phyloP scores from a whole-genome alignment of 2,888 invertebrate genomes.

The Brachylomia viminalis region DNA sequence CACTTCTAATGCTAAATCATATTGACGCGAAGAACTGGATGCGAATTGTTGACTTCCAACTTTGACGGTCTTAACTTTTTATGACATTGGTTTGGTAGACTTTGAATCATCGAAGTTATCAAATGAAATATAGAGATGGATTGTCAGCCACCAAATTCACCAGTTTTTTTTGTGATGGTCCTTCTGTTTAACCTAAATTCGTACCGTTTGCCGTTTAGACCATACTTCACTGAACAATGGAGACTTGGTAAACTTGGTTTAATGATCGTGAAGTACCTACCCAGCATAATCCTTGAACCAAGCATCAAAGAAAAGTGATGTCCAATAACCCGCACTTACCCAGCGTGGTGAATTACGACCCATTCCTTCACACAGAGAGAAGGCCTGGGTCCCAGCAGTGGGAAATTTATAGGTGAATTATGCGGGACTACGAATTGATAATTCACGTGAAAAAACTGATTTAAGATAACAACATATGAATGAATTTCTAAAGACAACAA shows the following conservation, averaged over 20 bases:
- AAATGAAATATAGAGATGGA: background rate
- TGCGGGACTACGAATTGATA: background rate
- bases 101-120: background rate
- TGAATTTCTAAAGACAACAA: background rate
- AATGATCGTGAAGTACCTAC: background rate
- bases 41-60: constrained; percentile 13
- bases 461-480: background rate
- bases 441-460: background rate
- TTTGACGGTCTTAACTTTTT: background rate
- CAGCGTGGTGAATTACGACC: background rate
- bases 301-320: background rate
- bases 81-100: constrained; percentile 5
- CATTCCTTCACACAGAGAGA: background rate
- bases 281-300: background rate
- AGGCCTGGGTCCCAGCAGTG: background rate
- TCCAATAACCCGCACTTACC: too few species aligned
- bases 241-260: background rate
- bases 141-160: background rate
- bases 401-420: background rate
- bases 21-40: constrained; percentile 26
- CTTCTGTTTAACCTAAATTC: background rate
- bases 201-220: background rate
- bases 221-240: background rate
- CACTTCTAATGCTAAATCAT: constrained; percentile 61
- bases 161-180: background rate